Conservation (phyloP, 2,113 vertebrate species). For the Propithecus coquereli region DNA sequence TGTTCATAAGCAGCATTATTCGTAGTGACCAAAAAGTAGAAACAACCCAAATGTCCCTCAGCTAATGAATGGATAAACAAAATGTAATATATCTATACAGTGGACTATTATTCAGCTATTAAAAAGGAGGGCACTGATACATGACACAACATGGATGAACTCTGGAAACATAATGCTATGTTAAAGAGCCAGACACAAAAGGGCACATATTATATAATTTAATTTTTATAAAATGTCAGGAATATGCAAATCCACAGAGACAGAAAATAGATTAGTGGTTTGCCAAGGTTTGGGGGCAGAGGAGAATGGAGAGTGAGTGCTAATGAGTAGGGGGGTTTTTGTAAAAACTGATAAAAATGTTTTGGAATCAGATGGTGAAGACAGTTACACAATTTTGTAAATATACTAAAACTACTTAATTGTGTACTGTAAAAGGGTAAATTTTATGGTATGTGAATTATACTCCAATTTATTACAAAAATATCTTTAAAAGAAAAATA, state of each 20-base stretch:
- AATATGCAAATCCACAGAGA: not conserved
- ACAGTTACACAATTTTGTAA: not conserved
- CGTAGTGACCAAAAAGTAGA: not conserved
- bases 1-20: not conserved
- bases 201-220: not conserved
- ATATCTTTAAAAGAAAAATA: not conserved
- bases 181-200: not conserved
- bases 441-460: not conserved
- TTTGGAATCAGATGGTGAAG: not conserved
- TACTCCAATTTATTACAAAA: not conserved
- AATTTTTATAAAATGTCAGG: not conserved
- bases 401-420: slow-evolving; percentile 6
- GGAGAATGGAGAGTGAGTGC: not conserved
- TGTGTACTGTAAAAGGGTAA: not conserved
- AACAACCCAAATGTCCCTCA: not conserved
- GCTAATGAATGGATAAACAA: not conserved
- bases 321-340: not conserved
- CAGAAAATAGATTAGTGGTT: not conserved
- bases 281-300: not conserved
- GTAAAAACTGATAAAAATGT: not conserved
- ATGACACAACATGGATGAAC: not conserved
- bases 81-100: not conserved
- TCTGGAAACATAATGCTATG: not conserved
- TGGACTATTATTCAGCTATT: not conserved
- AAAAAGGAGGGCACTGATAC: not conserved